A percentile compares a stretch with the other conserved stretches of the same genome.
These are phyloP conservation scores for Pseudopodoces humilis DNA, from an alignment of 2,113 vertebrate genomes.

Conservation along the genomic window DNA sequence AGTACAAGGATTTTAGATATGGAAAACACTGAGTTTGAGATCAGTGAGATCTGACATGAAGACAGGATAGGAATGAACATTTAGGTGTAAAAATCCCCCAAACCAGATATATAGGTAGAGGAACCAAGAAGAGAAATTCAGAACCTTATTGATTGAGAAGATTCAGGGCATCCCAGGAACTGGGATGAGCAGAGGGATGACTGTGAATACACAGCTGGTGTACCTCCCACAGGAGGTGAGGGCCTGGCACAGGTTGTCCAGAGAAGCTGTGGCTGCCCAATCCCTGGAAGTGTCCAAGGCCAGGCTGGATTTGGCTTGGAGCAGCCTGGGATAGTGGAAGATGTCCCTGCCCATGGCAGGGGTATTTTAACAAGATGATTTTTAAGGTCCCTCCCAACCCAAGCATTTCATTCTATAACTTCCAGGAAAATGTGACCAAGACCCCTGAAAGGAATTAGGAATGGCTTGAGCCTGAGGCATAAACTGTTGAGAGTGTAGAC, in stretches of 20 bases:
- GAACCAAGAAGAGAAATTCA: not conserved
- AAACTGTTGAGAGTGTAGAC: not conserved
- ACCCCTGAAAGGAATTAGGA: not conserved
- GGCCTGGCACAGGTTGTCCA: not conserved
- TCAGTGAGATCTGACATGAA: not conserved
- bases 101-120: not conserved
- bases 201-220: not conserved
- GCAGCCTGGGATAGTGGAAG: not conserved
- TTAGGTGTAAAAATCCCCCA: not conserved
- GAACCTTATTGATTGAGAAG: not conserved
- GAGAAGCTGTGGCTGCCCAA: not conserved
- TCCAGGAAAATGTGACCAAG: not conserved
- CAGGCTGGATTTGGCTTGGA: fast-evolving
- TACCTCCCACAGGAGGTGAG: not conserved
- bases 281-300: not conserved
- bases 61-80: not conserved
- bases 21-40: not conserved
- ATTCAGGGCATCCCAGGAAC: not conserved
- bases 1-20: not conserved
- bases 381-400: not conserved
- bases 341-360: not conserved
- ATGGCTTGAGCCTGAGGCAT: not conserved
- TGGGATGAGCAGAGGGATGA: not conserved
- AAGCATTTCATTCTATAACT: not conserved
- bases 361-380: fast-evolving